Base-by-base conservation (phyloP, 2,797 vertebrate genomes). In the Enteromius mattozi region DNA sequence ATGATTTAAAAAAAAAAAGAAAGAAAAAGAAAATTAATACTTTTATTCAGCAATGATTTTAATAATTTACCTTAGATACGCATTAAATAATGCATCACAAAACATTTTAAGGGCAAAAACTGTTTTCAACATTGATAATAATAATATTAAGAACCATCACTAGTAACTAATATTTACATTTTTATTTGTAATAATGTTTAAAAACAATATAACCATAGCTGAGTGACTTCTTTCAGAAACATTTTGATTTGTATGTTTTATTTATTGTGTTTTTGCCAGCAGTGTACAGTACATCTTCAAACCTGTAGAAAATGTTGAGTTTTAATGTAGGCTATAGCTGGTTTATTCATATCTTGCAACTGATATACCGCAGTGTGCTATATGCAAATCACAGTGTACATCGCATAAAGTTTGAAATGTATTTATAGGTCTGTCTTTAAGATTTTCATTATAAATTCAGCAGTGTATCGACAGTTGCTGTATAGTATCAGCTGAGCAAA, bases 391-490 rank as follows among this genome's bases (percentile, higher is more conserved):
- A 78, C 16, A 63, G 1, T 30, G 3, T 24, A 30, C 30, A 78
- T 63, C 45, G 16, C 27, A 66, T 9, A 24, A 68, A 51, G 78
- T 51, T 51, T 35, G 7, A 68, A 69, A 35, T 40, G 14, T 69
- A 80, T 80, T 80, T 80, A 69, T 24, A 37, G 30, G 8, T 54
- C 14, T 47, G 16, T 70, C 42, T 54, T 61, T 72, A 65, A 13
- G 37, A 45, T 59, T 77, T 77, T 59, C 35, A 51, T 81, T 40
- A 81, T 42, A 40, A 56, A 70, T 70, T 13, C 47, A 42, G 24
- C 33, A 16, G 66, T 24, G 27, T 70, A 81, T 78, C 45, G 63
- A 71, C 75, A 79, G 76, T 24, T 71, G 56, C 69, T 59, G 37
- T 68, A 40, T 33, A 30, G 82, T 70, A 24, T 65, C 49, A 33